A percentile compares a stretch with the other conserved stretches of the same genome.
Evolutionary conservation across 1,140 invertebrate species (phyloP).

Genomic region (Andricus grossulariae): DNA sequence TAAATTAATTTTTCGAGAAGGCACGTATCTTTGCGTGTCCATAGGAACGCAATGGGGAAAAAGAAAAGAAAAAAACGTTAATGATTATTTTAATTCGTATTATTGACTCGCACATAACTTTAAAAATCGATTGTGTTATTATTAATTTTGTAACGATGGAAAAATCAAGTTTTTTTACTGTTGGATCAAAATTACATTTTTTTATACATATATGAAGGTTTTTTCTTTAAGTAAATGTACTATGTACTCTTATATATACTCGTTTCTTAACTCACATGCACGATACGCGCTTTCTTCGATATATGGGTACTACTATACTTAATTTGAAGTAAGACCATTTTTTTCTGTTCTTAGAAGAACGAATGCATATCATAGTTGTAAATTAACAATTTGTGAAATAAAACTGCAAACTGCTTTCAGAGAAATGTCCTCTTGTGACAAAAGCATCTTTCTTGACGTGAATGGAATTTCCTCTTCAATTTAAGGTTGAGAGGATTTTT

Average conservation of each 20-base stretch:
- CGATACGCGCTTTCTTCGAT: conserved; percentile 23
- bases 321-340: conserved; percentile 62
- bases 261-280: conserved; percentile 8
- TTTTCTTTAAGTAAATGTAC: not conserved
- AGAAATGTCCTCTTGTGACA: too few relatives aligned
- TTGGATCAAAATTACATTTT: too few relatives aligned
- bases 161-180: too few relatives aligned
- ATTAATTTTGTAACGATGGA: too few relatives aligned
- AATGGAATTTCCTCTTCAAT: too few relatives aligned
- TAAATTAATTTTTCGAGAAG: conserved; percentile 21
- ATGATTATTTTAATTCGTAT: too few relatives aligned
- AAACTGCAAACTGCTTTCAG: conserved; percentile 75
- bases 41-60: not conserved
- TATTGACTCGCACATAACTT: too few relatives aligned
- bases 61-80: not conserved
- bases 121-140: too few relatives aligned
- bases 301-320: conserved; percentile 16
- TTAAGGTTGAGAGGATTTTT: too few relatives aligned
- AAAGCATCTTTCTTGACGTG: too few relatives aligned
- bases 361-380: conserved; percentile 92
- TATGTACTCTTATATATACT: not conserved
- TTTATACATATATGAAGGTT: too few relatives aligned
- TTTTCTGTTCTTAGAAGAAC: conserved; percentile 84
- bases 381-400: conserved; percentile 77
- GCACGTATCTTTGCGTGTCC: conserved; percentile 24